These are phyloP conservation scores for Phyllotis vaccarum DNA, from an alignment of 2,797 vertebrate species.

Conservation along the genomic window DNA sequence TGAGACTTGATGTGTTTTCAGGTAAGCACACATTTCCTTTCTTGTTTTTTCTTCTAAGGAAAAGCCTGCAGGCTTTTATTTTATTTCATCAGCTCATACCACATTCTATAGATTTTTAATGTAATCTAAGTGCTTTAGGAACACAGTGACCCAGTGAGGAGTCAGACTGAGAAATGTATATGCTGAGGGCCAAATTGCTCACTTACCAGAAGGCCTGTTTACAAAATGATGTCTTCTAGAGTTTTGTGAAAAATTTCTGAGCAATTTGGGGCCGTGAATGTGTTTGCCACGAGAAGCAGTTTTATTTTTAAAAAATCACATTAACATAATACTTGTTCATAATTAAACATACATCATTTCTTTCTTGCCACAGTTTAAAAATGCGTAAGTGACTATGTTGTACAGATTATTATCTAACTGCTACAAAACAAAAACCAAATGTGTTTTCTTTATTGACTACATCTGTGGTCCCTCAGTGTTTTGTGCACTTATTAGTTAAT, in stretches of 20 bases:
- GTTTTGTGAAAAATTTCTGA: conserved; percentile 50
- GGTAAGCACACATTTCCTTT: conserved; percentile 79
- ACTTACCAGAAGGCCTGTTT: conserved; percentile 46
- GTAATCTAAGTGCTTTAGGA: conserved; percentile 65
- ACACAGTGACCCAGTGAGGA: conserved; percentile 17
- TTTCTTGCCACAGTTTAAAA: conserved; percentile 49
- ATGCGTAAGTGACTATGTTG: neutral
- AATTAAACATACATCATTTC: conserved; percentile 50
- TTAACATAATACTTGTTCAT: conserved; percentile 61
- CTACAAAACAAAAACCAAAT: conserved; percentile 22
- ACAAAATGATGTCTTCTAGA: conserved; percentile 48
- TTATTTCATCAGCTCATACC: conserved; percentile 51
- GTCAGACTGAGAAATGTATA: conserved; percentile 1
- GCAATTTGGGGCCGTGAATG: conserved; percentile 28
- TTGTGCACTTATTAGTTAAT: conserved; percentile 1
- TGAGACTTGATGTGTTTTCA: conserved; percentile 85
- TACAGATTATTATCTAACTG: conserved; percentile 45
- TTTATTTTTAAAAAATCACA: conserved; percentile 57
- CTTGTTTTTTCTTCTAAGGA: conserved; percentile 32
- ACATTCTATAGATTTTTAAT: conserved; percentile 62
- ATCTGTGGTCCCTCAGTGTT: conserved; percentile 13
- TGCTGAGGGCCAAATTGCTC: conserved; percentile 29
- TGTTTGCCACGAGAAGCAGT: conserved; percentile 33
- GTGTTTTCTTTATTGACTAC: conserved; percentile 21
- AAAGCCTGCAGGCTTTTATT: conserved; percentile 61